Evolutionary conservation across 2,888 invertebrate species (phyloP), one percentile per base, ranked within the genome.

Genomic region (Himalopsyche kuldschensis): DNA sequence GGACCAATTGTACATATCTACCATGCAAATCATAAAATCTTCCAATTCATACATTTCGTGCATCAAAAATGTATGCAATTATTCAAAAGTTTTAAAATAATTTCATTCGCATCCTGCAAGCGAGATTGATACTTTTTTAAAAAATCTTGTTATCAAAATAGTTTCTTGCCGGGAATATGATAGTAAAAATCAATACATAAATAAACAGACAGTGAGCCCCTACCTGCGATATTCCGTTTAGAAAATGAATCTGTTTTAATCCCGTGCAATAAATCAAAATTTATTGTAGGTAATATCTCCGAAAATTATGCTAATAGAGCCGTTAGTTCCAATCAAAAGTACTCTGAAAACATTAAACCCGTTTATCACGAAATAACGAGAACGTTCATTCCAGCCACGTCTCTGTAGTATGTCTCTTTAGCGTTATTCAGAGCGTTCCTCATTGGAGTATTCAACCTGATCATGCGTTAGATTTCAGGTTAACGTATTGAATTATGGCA

Each of bases 251-350:
- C 81, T 32, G 75, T 55, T 69, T 78, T 85, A 83, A 85, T 85
- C 84, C 80, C 35, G 46, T 15, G n/a, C 69, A 47, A 81, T 85
- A 85, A 85, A 85, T 85, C 85, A 82, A 27, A 79, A 81, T 83
- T 85, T 85, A 85, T 85, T 83, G 82, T 79, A 81, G 82, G 79
- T 82, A 79, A 85, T 84, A 85, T 85, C 82, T 84, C 63, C 79
- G 85, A 84, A 84, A 82, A 85, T 85, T 85, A 85, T 84, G 85
- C 80, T 85, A 85, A 85, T 84, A 79, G 80, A 48, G 79, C 80
- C 82, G 83, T 83, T 83, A 81, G 69, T 47, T 69, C 78, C 83
- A 81, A 81, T 79, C 79, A 79, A 84, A 82, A 84, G 84, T 84
- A 82, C 82, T 84, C 46, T 46, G 63, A 79, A 85, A 85, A 79